Base-by-base conservation (phyloP, 2,888 invertebrate genomes). In the Polydesmus complanatus region DNA sequence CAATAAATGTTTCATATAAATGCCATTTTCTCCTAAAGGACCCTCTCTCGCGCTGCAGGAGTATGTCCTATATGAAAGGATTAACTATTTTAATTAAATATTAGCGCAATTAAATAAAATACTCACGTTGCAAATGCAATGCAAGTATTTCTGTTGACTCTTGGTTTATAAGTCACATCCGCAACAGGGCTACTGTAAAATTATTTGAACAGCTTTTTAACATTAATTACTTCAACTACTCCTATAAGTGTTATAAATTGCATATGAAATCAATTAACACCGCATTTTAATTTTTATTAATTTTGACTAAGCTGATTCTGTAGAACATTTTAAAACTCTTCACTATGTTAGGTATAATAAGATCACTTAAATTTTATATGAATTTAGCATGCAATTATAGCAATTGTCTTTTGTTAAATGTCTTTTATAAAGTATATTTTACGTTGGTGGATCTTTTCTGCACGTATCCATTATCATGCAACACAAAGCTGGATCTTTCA, bases 401-500 rank as follows among this genome's bases (percentile, higher is more conserved):
- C 25, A 53, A 51, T 19, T 51, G 5, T n/a, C 5, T 19, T 14
- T n/a, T 19, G n/a, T 51, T 3, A 51, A 51, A 51, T 37, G 37
- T 8, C 5, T 37, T 8, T 37, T 8, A 37, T n/a, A n/a, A n/a
- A n/a, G n/a, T n/a, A n/a, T n/a, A n/a, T n/a, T n/a, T 22, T 37
- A 59, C 59, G 1, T 1, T 22, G n/a, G 25, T n/a, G 37, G 8
- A 54, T 60, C 50, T 2, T 21, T 49, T 21, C 60, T 26, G 27
- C 60, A 60, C 49, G 27, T 60, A 21, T 60, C 60, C 14, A 55
- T 18, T n/a, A 60, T 48, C 11, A 60, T 8, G 47, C 49, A 56
- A 25, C 54, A 60, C 3, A 60, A 50, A 1, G 27, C 54, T 11
- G 55, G 54, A 25, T 60, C 50, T 19, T 23, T 22, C 19, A n/a